Base-by-base conservation (phyloP, 2,888 invertebrate genomes). In the Spicauda simplicius region DNA sequence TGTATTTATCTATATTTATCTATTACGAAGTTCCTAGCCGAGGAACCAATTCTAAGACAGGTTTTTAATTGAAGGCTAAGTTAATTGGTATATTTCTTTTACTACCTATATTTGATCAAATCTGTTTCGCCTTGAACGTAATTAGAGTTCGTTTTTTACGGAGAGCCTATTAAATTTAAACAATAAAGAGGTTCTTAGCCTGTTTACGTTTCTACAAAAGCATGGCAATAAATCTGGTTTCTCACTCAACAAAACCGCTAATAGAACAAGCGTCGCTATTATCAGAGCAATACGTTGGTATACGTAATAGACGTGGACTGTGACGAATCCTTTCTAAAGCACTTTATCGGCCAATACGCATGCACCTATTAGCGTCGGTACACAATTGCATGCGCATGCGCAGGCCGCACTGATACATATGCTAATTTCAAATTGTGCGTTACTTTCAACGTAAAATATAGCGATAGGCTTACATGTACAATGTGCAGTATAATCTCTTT, bases 241-340 rank as follows among this genome's bases (percentile, higher is more conserved):
- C 25, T 10, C 7, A 41, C 41, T 14, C 4, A 41, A 41, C 10
- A 41, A 41, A 41, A 41, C 10, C 11, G 19, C 16, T 18, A 53
- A 5, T 53, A 20, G 53, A 58, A 20, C 25, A 58, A 58, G 20
- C 25, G 25, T 25, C 10, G 58, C 20, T 16, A 60, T 50, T 60
- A 60, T 50, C 59, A 60, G 59, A 30, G 30, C 25, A 48, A 60
- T 50, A 33, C 50, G 48, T 60, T n/a, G 59, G 14, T 25, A 48
- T 48, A 59, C 50, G 50, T 50, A 50, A 50, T 60, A 25, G 16
- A 50, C 48, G 30, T 30, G 59, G 41, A 41, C 14, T 41, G 41
- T 60, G 50, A 50, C 59, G 30, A 60, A 60, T 60, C 50, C 50
- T 60, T 60, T 60, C 59, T 50, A 60, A 50, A 60, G 59, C 30